Evolutionary conservation across 1,140 invertebrate genomes (phyloP), one percentile per base, ranked within the genome.

Genomic region (Meteorus sp.): DNA sequence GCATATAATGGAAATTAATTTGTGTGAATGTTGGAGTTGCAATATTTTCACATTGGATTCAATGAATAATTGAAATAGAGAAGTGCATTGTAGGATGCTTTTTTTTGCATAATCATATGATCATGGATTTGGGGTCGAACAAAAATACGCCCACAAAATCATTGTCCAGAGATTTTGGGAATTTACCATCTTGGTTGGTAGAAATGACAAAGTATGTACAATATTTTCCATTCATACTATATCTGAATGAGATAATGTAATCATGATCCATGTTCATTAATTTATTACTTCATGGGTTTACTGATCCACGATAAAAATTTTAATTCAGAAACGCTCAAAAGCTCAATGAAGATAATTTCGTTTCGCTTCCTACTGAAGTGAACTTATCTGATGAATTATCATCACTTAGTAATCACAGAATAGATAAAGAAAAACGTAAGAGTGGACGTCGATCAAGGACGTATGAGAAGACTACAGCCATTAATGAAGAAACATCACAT

Each of bases 151-250:
- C 31, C 9, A 13, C 11, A 1, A 5, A 23, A 52, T n/a, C 35
- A 39, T 39, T 13, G 15, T 7, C 50, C 11, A 19, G 22, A 22
- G n/a, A 6, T 35, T n/a, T 33, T 15, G 20, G 50, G 17, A 64
- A 68, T 60, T 35, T 68, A 17, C 69, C 69, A 57, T 54, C 66
- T 20, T 71, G 69, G 69, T 59, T 71, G 7, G 2, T 65, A 50
- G 69, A 71, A 59, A 71, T 71, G 69, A 59, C 63, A 1, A 63
- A 70, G 69, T 71, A 64, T 41, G 62, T 68, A 60, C 7, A 1
- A 15, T 33, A 11, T 48, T 33, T 63, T 60, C 31, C 43, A 25
- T 13, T 15, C 37, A 17, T 54, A 48, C 4, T n/a, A 31, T 37
- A 37, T 58, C 29, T 31, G n/a, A 15, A n/a, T 13, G 2, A 48